A percentile compares a stretch with the other conserved stretches of the same genome.
Evolutionary conservation across 2,888 invertebrate genomes (phyloP).

Genomic region (Argynnis bischoffii): DNA sequence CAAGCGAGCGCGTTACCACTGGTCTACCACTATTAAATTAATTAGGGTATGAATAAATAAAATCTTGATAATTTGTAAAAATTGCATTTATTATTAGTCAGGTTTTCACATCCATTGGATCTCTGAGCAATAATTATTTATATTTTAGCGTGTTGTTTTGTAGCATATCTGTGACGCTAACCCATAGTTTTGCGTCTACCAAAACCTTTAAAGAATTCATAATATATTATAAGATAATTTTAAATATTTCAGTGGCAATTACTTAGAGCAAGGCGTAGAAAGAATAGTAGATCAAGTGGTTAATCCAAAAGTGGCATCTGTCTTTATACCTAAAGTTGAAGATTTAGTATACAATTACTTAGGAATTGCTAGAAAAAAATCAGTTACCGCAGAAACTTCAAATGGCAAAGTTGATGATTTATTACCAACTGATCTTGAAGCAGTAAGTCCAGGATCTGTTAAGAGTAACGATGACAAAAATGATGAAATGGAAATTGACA

Average conservation of each 20-base stretch:
- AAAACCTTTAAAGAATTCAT: too few species aligned
- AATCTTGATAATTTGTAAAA: too few species aligned
- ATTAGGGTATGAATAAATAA: too few species aligned
- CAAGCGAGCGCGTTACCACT: too few species aligned
- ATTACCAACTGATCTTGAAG: conserved; percentile 89
- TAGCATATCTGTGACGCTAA: too few species aligned
- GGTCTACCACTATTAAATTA: too few species aligned
- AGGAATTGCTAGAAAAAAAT: conserved; percentile 88
- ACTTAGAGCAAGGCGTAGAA: conserved; percentile 94
- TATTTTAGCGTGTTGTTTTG: too few species aligned
- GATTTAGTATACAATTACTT: conserved; percentile 94
- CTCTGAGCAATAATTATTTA: too few species aligned
- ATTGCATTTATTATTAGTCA: too few species aligned
- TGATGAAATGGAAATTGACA: conserved; percentile 57
- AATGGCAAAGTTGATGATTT: conserved; percentile 74
- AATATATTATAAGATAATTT: not conserved
- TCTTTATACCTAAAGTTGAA: conserved; percentile 95
- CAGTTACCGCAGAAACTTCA: conserved; percentile 57
- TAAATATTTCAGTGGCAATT: conserved; percentile 87
- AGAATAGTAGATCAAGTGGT: conserved; percentile 98
- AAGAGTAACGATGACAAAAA: conserved; percentile 79
- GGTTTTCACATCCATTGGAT: too few species aligned
- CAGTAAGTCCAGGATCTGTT: conserved; percentile 91
- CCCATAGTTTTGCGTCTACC: too few species aligned
- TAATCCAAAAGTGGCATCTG: conserved; percentile 93